Evolutionary conservation across 2,113 vertebrate genomes (phyloP).

Genomic region (Nymphicus hollandicus): DNA sequence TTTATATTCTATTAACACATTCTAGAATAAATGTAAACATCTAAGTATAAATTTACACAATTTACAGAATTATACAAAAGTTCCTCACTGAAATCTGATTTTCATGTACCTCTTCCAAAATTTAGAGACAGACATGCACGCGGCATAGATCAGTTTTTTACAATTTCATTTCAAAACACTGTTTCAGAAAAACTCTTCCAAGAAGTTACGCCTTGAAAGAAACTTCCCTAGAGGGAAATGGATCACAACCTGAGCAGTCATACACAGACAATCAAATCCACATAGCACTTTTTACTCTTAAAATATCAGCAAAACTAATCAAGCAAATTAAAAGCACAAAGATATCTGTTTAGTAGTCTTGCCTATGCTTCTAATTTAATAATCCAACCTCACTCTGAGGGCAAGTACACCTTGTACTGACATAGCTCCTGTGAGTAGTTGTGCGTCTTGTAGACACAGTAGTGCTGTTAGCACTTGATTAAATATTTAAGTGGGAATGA

Average conservation of each 20-base stretch:
- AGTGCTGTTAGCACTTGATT: slow-evolving; percentile 22
- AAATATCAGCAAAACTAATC: slow-evolving; percentile 4
- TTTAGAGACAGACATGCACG: background rate
- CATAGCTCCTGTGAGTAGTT: background rate
- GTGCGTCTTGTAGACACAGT: background rate
- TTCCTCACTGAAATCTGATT: background rate
- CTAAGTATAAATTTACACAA: background rate
- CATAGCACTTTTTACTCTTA: background rate
- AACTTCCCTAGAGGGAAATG: background rate
- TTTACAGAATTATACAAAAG: background rate
- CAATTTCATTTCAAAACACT: background rate
- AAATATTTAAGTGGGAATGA: slow-evolving; percentile 20
- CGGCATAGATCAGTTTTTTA: background rate
- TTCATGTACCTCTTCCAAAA: background rate
- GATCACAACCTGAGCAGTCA: background rate
- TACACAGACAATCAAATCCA: background rate
- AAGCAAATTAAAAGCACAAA: background rate
- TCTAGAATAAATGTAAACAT: background rate
- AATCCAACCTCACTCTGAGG: background rate
- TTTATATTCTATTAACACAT: background rate
- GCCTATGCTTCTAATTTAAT: background rate
- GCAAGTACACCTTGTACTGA: background rate
- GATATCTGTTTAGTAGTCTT: background rate
- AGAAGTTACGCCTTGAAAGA: background rate
- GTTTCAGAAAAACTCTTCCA: background rate